Conservation (phyloP, 2,888 invertebrate species). For the Pyralis farinalis region DNA sequence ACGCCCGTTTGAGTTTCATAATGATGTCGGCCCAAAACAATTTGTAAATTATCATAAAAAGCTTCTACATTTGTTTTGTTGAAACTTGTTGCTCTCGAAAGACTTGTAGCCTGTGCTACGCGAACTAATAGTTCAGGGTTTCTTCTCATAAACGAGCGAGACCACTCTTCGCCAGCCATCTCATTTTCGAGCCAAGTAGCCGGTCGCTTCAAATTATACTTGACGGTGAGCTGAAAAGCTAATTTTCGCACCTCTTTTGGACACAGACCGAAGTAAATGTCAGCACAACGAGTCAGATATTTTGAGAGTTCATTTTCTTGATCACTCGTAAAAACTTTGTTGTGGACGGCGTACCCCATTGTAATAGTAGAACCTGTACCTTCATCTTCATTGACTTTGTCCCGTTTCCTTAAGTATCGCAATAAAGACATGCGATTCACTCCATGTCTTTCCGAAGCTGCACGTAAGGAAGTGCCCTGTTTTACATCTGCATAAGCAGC, state of each 20-base stretch:
- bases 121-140: slow-evolving; percentile 23
- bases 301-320: slow-evolving; percentile 19
- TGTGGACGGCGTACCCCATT: slow-evolving; percentile 18
- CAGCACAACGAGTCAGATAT: slow-evolving; percentile 20
- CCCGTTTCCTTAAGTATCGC: no score
- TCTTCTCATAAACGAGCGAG: slow-evolving; percentile 23
- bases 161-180: slow-evolving; percentile 25
- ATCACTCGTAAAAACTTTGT: slow-evolving; percentile 16
- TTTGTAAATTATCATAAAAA: slow-evolving; percentile 23
- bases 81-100: slow-evolving; percentile 5
- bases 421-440: no score
- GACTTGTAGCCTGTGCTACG: slow-evolving; percentile 25
- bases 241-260: slow-evolving; percentile 20
- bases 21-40: slow-evolving; percentile 8
- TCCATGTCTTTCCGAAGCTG: no score
- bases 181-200: slow-evolving; percentile 19
- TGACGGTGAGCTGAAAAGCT: slow-evolving; percentile 19
- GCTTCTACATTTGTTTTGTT: slow-evolving; percentile 22
- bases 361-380: no score
- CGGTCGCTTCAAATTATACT: slow-evolving; percentile 14
- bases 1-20: slow-evolving; percentile 25
- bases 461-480: no score
- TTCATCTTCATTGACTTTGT: no score
- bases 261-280: slow-evolving; percentile 25
- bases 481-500: no score